Evolutionary conservation across 2,797 vertebrate species (phyloP).

Genomic region (Heterohyrax brucei): DNA sequence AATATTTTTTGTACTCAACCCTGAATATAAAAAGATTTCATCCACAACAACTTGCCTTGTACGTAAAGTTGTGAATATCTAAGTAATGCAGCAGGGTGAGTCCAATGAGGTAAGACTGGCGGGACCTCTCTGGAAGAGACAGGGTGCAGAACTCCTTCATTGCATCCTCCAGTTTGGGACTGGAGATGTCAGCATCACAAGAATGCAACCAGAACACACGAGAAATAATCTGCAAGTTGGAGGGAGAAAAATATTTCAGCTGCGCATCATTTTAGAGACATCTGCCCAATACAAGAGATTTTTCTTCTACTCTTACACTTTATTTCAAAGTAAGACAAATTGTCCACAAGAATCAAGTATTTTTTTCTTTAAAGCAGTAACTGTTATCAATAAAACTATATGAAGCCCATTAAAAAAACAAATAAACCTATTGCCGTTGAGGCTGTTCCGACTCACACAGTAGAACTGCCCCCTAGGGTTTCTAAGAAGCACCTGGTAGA

Average conservation of each 20-base stretch:
- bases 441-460: too few relatives aligned
- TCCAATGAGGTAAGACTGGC: slow-evolving; percentile 89
- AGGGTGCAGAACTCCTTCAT: slow-evolving; percentile 92
- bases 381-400: background rate
- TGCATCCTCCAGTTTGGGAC: slow-evolving; percentile 78
- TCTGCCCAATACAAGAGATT: background rate
- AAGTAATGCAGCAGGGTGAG: slow-evolving; percentile 93
- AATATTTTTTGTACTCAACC: slow-evolving; percentile 37
- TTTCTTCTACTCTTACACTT: background rate
- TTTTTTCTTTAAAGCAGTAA: slow-evolving; percentile 33
- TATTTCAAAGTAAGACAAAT: slow-evolving; percentile 43
- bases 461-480: too few relatives aligned
- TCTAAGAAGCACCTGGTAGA: too few relatives aligned
- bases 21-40: background rate
- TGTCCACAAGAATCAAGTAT: background rate
- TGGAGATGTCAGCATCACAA: slow-evolving; percentile 79
- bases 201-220: slow-evolving; percentile 88
- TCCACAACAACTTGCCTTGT: slow-evolving; percentile 91
- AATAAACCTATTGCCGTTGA: too few relatives aligned
- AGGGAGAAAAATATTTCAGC: slow-evolving; percentile 63
- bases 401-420: background rate
- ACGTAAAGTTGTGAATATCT: slow-evolving; percentile 93
- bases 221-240: slow-evolving; percentile 88
- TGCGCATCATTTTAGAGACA: background rate
- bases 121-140: slow-evolving; percentile 90